phyloP scores from a whole-genome alignment of 1,140 invertebrate genomes.

The Condylostylus longicornis region DNA sequence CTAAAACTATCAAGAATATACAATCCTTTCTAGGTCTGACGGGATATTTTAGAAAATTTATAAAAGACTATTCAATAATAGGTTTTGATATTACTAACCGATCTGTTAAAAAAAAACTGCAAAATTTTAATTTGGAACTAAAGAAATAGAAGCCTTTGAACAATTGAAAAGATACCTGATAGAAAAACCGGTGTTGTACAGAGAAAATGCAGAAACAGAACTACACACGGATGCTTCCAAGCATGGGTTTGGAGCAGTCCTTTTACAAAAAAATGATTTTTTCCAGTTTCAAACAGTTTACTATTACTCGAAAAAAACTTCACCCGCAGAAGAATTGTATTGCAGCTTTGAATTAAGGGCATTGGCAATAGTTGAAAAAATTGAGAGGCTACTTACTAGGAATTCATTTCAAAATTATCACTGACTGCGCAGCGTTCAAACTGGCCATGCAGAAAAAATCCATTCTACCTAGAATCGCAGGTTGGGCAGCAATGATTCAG shows the following conservation, averaged over 20 bases:
- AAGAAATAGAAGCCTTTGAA: no score
- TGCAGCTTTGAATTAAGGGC: no score
- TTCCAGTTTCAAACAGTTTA: conserved; percentile 15
- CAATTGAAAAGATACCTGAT: no score
- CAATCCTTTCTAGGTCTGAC: conserved; percentile 18
- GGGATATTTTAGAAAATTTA: conserved; percentile 13
- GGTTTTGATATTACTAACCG: conserved; percentile 7
- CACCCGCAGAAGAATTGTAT: conserved; percentile 12
- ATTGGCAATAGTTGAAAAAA: no score
- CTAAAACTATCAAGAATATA: conserved; percentile 15
- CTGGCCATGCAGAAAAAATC: conserved; percentile 18
- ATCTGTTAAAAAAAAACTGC: conserved; percentile 12
- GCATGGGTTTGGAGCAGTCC: conserved; percentile 3
- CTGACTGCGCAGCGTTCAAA: conserved; percentile 23
- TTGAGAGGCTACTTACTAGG: conserved; percentile 12
- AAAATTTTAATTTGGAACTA: conserved; percentile 15
- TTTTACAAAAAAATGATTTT: conserved; percentile 8
- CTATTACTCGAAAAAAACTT: conserved; percentile 19
- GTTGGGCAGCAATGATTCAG: no score
- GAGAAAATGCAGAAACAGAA: conserved; percentile 13
- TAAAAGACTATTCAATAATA: conserved; percentile 9
- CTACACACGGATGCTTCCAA: conserved; percentile 21
- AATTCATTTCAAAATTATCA: conserved; percentile 7
- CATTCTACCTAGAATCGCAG: conserved; percentile 2
- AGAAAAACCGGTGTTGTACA: no score